Conservation (phyloP, 2,888 invertebrate genomes). For the Agrochola lychnidis region DNA sequence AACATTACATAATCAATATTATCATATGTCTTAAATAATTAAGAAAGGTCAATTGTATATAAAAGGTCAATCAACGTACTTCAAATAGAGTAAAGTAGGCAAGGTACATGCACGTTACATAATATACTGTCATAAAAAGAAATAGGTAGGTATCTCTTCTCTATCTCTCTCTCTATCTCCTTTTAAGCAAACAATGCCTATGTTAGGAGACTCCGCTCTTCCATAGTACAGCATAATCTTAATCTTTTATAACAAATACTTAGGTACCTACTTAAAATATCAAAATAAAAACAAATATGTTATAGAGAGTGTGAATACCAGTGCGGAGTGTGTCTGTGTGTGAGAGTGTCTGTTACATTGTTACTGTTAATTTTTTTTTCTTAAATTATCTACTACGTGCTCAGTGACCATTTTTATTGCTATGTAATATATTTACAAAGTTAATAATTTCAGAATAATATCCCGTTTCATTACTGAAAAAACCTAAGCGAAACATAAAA, state of each 20-base stretch:
- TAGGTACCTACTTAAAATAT: no score
- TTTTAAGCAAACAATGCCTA: no score
- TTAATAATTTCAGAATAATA: not conserved
- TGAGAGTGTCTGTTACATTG: not conserved
- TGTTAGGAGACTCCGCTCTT: no score
- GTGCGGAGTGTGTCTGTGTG: no score
- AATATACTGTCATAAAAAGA: not conserved
- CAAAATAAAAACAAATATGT: no score
- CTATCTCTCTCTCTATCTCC: no score
- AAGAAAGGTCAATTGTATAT: conserved; percentile 12
- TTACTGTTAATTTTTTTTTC: not conserved
- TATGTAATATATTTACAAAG: not conserved
- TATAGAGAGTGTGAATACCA: no score
- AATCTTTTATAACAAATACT: no score
- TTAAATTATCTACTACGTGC: not conserved
- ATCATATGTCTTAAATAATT: conserved; percentile 14
- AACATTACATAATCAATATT: not conserved
- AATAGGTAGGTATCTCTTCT: not conserved
- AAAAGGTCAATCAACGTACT: conserved; percentile 25
- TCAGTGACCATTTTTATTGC: not conserved
- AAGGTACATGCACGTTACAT: not conserved
- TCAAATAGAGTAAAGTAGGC: not conserved
- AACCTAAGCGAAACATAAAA: conserved; percentile 1
- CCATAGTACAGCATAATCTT: no score
- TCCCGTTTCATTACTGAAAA: not conserved